phyloP scores from a whole-genome alignment of 2,113 vertebrate species.

The Columbina picui region DNA sequence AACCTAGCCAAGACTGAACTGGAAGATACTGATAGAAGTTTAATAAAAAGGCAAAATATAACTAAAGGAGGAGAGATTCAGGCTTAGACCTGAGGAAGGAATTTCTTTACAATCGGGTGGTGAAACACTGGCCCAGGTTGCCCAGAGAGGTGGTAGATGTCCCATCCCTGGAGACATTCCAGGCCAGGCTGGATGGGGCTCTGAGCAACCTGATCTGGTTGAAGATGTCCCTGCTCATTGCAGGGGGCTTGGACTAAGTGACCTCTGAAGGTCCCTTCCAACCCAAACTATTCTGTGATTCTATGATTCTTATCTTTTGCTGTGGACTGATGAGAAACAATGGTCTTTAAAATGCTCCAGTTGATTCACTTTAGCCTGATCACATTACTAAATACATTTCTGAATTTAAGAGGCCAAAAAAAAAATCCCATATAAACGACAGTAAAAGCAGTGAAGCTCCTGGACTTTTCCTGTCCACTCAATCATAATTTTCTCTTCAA shows the following conservation, averaged over 20 bases:
- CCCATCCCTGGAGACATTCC: no score
- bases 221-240: no score
- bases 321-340: background rate
- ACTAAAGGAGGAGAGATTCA: no score
- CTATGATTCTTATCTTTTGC: background rate
- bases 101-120: no score
- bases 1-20: background rate
- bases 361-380: background rate
- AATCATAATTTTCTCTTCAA: background rate
- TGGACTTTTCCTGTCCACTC: background rate
- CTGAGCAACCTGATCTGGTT: no score
- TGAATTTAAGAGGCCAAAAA: background rate
- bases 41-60: background rate
- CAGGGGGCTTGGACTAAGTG: no score
- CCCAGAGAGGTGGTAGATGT: no score
- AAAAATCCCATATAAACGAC: background rate
- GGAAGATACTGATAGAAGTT: background rate
- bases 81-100: no score
- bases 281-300: no score
- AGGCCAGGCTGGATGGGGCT: no score
- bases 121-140: no score
- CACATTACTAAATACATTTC: background rate
- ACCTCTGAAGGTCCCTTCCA: no score
- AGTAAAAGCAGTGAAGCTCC: background rate
- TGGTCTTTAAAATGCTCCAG: background rate